Conservation (phyloP, 2,888 invertebrate genomes). For the Allolobophora icterica region DNA sequence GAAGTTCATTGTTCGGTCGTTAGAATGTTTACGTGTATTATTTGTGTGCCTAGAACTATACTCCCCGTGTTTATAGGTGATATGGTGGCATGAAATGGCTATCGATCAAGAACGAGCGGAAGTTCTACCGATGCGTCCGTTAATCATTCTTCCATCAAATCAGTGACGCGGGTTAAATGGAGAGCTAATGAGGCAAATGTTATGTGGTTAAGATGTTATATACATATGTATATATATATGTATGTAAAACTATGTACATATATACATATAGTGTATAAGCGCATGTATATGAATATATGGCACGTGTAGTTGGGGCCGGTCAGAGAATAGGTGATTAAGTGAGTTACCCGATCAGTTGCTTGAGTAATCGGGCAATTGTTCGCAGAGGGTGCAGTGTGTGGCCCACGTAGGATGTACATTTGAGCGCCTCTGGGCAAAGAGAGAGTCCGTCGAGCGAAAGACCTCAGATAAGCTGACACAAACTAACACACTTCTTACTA, state of each 20-base stretch:
- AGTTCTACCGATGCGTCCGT: not conserved
- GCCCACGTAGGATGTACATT: not conserved
- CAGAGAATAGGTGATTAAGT: not conserved
- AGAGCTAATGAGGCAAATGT: conserved; percentile 6
- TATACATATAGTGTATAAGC: not conserved
- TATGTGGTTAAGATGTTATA: conserved; percentile 17
- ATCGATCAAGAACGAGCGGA: not conserved
- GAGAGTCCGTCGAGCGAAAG: conserved; percentile 4
- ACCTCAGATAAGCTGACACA: not conserved
- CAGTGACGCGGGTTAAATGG: conserved; percentile 10
- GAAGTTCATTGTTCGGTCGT: too few species aligned
- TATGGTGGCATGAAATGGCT: not conserved
- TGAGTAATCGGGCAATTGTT: not conserved
- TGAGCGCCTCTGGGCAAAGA: not conserved
- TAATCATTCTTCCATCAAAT: not conserved
- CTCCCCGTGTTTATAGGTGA: not conserved
- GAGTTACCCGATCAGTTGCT: conserved; percentile 2
- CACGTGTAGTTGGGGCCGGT: not conserved
- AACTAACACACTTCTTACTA: not conserved
- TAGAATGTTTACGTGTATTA: too few species aligned
- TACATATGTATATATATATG: not conserved
- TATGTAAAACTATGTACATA: not conserved
- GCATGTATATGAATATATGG: not conserved
- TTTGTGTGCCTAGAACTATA: not conserved
- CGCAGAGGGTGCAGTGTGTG: not conserved